A percentile compares a stretch with the other conserved stretches of the same genome.
These are phyloP conservation scores for Drosophila mauritiana DNA, from an alignment of 1,140 invertebrate species.

Conservation along the genomic window DNA sequence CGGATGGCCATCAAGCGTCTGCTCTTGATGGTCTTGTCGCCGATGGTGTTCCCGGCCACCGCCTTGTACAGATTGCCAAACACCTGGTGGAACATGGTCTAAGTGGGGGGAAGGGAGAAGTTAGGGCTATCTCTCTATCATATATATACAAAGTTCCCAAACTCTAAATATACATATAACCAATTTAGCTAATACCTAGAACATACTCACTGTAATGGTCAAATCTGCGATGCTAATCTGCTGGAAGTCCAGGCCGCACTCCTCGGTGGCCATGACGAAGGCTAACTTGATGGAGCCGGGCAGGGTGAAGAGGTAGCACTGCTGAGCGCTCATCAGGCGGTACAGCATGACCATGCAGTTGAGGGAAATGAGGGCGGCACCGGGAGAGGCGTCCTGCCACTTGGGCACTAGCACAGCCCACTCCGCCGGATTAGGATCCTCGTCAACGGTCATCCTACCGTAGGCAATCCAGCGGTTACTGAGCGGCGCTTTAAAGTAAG, in stretches of 20 bases:
- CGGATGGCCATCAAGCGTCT: conserved; percentile 12
- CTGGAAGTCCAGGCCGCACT: conserved; percentile 17
- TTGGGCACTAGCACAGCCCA: conserved; percentile 53
- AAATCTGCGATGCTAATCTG: conserved; percentile 11
- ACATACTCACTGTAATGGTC: conserved; percentile 29
- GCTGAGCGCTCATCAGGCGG: conserved; percentile 37
- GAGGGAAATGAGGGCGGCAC: background rate
- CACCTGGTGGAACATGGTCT: conserved; percentile 44
- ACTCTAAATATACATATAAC: too few relatives aligned
- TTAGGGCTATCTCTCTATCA: background rate
- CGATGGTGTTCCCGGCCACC: background rate
- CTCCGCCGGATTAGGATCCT: background rate
- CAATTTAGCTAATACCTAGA: background rate
- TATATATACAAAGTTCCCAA: too few relatives aligned
- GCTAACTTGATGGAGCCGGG: conserved; percentile 43
- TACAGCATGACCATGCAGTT: conserved; percentile 20
- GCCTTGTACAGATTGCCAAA: conserved; percentile 18
- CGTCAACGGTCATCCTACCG: background rate
- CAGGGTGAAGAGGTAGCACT: conserved; percentile 15
- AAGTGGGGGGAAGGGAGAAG: too few relatives aligned
- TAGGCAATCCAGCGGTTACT: conserved; percentile 53
- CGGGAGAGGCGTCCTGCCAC: conserved; percentile 15
- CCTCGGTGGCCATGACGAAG: conserved; percentile 40
- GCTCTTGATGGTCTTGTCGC: background rate
- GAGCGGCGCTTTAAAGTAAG: conserved; percentile 26